Conservation (phyloP, 2,888 invertebrate species). For the Xestia ashworthii region DNA sequence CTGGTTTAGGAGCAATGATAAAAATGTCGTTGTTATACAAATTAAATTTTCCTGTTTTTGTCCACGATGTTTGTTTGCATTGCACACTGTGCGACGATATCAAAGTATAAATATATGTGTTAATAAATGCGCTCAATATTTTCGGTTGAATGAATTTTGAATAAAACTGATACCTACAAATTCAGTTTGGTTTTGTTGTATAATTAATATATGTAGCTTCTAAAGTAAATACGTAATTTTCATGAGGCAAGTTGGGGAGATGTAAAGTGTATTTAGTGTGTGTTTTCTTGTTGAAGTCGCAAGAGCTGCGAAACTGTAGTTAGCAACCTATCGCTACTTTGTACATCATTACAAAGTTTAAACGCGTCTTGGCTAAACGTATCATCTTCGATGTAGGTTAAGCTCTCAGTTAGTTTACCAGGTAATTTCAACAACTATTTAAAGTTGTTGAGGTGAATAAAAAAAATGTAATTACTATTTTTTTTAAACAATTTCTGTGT, state of each 20-base stretch:
- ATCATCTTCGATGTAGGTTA: constrained; percentile 59
- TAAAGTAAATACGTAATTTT: constrained; percentile 24
- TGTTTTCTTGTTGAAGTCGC: constrained; percentile 55
- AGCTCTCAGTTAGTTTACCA: constrained; percentile 54
- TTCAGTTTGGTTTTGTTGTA: constrained; percentile 7
- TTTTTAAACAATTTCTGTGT: background rate
- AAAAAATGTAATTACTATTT: constrained; percentile 13
- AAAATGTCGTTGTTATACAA: constrained; percentile 40
- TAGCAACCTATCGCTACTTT: constrained; percentile 63
- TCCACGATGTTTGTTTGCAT: background rate
- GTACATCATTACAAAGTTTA: constrained; percentile 68
- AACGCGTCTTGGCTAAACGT: constrained; percentile 57
- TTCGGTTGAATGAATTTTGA: constrained; percentile 2
- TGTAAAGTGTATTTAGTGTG: constrained; percentile 49
- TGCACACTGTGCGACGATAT: constrained; percentile 15
- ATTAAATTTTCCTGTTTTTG: constrained; percentile 36
- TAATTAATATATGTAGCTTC: background rate
- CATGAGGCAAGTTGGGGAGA: constrained; percentile 21
- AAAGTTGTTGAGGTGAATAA: constrained; percentile 29
- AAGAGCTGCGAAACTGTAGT: constrained; percentile 54
- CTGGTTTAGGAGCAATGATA: constrained; percentile 41
- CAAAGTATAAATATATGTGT: constrained; percentile 32
- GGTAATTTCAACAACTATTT: constrained; percentile 49
- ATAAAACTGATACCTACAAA: background rate
- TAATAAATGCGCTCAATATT: constrained; percentile 21